phyloP scores from a whole-genome alignment of 1,140 invertebrate species.

The Drosophila bipectinata region DNA sequence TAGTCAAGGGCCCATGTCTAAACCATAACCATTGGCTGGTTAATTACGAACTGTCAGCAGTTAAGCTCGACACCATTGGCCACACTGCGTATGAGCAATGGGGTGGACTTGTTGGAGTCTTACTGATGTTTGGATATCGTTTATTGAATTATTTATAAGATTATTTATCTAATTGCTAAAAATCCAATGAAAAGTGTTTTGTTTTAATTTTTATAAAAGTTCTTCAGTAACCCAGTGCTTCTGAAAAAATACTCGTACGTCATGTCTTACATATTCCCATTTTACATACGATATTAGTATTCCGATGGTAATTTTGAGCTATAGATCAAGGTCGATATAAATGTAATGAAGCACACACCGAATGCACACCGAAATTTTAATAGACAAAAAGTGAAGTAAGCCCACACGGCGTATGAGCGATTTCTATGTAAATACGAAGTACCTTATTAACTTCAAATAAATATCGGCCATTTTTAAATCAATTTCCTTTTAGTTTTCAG shows the following conservation, averaged over 20 bases:
- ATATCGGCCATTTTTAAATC: background rate
- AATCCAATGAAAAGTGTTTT: background rate
- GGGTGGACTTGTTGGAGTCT: background rate
- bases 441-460: slow-evolving; percentile 5
- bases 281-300: slow-evolving; percentile 1
- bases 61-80: slow-evolving; percentile 42
- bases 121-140: background rate
- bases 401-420: slow-evolving; percentile 15
- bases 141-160: background rate
- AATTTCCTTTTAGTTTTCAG: background rate
- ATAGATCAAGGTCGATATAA: background rate
- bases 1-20: slow-evolving; percentile 72
- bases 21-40: slow-evolving; percentile 58
- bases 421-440: background rate
- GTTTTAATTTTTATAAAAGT: no score
- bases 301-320: background rate
- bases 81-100: slow-evolving; percentile 7
- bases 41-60: slow-evolving; percentile 33
- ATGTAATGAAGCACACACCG: background rate
- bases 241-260: background rate
- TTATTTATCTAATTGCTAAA: background rate
- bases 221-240: background rate
- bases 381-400: background rate
- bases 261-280: background rate
- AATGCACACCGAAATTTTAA: background rate